Evolutionary conservation across 2,797 vertebrate genomes (phyloP).

Genomic region (Buceros bicornis): DNA sequence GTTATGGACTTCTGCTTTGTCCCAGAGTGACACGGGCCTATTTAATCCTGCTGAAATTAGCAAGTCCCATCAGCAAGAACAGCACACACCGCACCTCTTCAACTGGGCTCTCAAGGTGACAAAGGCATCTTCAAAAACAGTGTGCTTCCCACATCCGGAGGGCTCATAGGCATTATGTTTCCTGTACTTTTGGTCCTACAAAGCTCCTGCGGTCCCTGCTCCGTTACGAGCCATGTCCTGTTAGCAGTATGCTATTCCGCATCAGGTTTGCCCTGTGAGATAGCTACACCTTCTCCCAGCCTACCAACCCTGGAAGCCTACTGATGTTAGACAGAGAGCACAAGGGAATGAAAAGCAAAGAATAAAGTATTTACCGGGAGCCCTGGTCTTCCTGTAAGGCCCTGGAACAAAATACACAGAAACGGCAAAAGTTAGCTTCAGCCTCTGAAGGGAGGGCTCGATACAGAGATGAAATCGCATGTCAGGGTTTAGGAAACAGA

Average conservation of each 20-base stretch:
- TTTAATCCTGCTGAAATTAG: not conserved
- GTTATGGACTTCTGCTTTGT: not conserved
- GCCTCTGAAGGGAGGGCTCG: not conserved
- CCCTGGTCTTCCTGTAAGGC: constrained; percentile 87
- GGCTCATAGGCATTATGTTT: not conserved
- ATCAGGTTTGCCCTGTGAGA: not conserved
- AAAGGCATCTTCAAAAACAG: not conserved
- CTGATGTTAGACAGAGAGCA: not conserved
- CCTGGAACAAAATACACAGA: constrained; percentile 76
- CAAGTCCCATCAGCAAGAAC: not conserved
- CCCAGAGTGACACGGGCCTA: not conserved
- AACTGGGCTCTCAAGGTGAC: not conserved
- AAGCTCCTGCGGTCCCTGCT: not conserved
- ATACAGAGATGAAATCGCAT: not conserved
- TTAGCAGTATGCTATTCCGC: not conserved
- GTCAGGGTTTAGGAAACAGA: not conserved
- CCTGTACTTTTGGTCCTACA: not conserved
- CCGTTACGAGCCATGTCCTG: not conserved
- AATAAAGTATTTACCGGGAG: constrained; percentile 84
- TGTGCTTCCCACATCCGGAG: not conserved
- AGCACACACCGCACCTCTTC: not conserved
- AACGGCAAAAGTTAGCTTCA: not conserved
- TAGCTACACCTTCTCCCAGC: not conserved
- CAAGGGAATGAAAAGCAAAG: not conserved
- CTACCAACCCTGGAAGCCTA: not conserved